Evolutionary conservation across 2,888 invertebrate species (phyloP).

Genomic region (Tenthredo mesomela): DNA sequence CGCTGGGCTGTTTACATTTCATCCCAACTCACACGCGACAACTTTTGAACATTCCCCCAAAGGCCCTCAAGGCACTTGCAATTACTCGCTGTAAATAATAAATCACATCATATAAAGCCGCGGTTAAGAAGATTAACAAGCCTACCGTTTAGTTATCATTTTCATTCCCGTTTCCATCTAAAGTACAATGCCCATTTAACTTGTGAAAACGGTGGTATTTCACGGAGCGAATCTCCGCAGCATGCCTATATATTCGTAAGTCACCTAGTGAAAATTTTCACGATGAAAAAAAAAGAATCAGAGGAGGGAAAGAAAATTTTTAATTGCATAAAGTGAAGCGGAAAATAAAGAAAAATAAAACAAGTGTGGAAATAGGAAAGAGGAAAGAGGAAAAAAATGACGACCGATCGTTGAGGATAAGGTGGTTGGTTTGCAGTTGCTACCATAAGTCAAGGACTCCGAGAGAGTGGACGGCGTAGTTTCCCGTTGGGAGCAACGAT

Average conservation of each 20-base stretch:
- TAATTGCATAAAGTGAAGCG: neutral
- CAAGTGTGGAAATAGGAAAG: neutral
- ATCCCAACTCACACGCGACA: constrained; percentile 23
- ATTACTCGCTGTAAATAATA: constrained; percentile 47
- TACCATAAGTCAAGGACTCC: constrained; percentile 63
- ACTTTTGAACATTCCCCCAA: constrained; percentile 22
- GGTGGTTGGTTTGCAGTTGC: constrained; percentile 45
- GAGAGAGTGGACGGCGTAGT: constrained; percentile 64
- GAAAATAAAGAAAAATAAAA: neutral
- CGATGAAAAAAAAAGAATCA: too few relatives aligned
- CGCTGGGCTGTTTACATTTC: constrained; percentile 2
- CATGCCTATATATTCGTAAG: neutral
- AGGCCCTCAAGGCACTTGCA: constrained; percentile 40
- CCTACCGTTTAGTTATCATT: constrained; percentile 40
- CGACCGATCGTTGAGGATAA: constrained; percentile 51
- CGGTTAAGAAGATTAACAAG: constrained; percentile 40
- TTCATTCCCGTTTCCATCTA: neutral
- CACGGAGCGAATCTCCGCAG: neutral
- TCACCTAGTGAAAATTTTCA: neutral
- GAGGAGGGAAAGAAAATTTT: neutral
- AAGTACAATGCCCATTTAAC: constrained; percentile 25
- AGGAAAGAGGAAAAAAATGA: constrained; percentile 34
- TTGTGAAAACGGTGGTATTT: neutral
- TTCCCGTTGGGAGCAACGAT: constrained; percentile 67
- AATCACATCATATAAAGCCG: constrained; percentile 35